phyloP scores from a whole-genome alignment of 2,797 vertebrate genomes.

The Peromyscus nudipes region DNA sequence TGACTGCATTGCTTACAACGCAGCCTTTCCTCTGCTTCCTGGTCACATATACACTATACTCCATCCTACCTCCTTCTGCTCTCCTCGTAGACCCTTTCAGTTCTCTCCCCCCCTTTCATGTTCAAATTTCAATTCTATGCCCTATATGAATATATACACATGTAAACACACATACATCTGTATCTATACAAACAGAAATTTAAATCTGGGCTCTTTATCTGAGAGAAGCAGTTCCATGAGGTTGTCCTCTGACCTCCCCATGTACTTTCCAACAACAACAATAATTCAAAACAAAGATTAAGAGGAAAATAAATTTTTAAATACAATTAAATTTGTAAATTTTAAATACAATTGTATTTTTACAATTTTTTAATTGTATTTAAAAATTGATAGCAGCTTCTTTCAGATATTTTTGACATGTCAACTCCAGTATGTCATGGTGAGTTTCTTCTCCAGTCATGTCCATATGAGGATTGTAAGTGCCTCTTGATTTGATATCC shows the following conservation, averaged over 20 bases:
- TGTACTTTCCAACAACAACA: not conserved
- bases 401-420: not conserved
- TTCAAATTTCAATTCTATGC: not conserved
- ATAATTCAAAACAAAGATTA: not conserved
- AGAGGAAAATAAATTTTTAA: not conserved
- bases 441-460: not conserved
- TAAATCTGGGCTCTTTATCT: not conserved
- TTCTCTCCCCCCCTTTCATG: not conserved
- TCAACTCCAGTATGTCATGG: not conserved
- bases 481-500: not conserved
- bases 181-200: not conserved
- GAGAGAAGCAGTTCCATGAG: not conserved
- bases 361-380: too few relatives aligned
- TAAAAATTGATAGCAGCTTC: too few relatives aligned
- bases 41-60: too few relatives aligned
- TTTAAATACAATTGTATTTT: too few relatives aligned
- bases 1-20: not conserved
- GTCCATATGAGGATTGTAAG: not conserved
- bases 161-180: not conserved
- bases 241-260: not conserved
- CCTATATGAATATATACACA: not conserved
- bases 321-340: too few relatives aligned
- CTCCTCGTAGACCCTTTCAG: too few relatives aligned
- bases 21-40: not conserved
- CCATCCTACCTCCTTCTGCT: too few relatives aligned